Evolutionary conservation across 2,888 invertebrate species (phyloP).

Genomic region (Trachelus stipa): DNA sequence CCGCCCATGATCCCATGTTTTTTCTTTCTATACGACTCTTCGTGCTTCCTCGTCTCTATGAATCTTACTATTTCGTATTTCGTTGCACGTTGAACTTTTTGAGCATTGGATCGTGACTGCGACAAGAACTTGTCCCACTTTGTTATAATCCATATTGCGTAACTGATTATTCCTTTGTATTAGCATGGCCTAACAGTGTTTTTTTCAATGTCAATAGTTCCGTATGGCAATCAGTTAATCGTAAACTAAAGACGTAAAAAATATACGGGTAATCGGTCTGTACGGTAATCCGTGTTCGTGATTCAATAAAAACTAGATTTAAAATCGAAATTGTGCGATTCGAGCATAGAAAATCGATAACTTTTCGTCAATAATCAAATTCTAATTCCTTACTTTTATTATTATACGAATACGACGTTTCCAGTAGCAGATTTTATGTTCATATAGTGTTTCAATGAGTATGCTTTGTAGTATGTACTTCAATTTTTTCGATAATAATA

Average conservation of each 20-base stretch:
- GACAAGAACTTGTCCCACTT: not conserved
- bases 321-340: not conserved
- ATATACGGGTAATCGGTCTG: not conserved
- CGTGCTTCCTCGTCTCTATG: not conserved
- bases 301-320: not conserved
- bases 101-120: not conserved
- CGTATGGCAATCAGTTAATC: not conserved
- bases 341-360: not conserved
- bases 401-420: too few relatives aligned
- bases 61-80: not conserved
- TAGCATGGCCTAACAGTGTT: not conserved
- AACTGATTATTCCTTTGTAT: not conserved
- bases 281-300: not conserved
- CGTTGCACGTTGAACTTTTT: not conserved
- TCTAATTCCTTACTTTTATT: not conserved
- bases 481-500: not conserved
- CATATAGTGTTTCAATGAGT: not conserved
- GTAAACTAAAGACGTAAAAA: not conserved
- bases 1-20: not conserved
- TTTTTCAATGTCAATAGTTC: not conserved
- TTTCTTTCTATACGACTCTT: not conserved
- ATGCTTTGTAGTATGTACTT: not conserved
- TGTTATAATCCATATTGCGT: not conserved
- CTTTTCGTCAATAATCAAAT: not conserved
- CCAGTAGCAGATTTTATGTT: not conserved